Evolutionary conservation across 2,113 vertebrate genomes (phyloP).

Genomic region (Cyprinodon tularosa): DNA sequence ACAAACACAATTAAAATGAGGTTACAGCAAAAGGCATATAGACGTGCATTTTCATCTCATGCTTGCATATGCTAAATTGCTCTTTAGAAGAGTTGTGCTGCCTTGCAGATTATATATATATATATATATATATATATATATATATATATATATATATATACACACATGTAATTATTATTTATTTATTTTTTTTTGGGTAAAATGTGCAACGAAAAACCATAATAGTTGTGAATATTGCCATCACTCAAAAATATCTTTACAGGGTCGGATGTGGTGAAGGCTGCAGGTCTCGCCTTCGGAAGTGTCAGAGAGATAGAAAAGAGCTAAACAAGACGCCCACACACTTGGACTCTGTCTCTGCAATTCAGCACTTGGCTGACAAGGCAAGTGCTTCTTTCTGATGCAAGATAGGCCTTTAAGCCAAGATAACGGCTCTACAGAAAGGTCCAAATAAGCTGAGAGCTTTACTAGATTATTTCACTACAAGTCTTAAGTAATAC

Average conservation of each 20-base stretch:
- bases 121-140: too few species aligned
- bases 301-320: slow-evolving; percentile 56
- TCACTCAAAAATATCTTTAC: slow-evolving; percentile 59
- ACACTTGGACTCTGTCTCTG: slow-evolving; percentile 65
- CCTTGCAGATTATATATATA: background rate
- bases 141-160: background rate
- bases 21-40: background rate
- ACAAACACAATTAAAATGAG: slow-evolving; percentile 20
- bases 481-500: background rate
- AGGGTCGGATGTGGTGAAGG: slow-evolving; percentile 73
- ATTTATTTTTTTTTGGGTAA: slow-evolving; percentile 19
- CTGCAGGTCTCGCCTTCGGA: slow-evolving; percentile 67
- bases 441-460: slow-evolving; percentile 21
- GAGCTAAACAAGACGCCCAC: slow-evolving; percentile 67
- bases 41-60: background rate
- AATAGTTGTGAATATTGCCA: slow-evolving; percentile 60
- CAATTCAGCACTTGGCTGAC: slow-evolving; percentile 66
- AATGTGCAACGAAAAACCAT: slow-evolving; percentile 40
- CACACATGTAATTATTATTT: background rate
- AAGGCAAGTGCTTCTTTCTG: slow-evolving; percentile 44
- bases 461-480: slow-evolving; percentile 18
- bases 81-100: background rate
- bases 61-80: background rate
- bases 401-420: slow-evolving; percentile 51
- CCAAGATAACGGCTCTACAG: slow-evolving; percentile 20